phyloP scores from a whole-genome alignment of 1,140 invertebrate species.

The Sogatella furcifera region DNA sequence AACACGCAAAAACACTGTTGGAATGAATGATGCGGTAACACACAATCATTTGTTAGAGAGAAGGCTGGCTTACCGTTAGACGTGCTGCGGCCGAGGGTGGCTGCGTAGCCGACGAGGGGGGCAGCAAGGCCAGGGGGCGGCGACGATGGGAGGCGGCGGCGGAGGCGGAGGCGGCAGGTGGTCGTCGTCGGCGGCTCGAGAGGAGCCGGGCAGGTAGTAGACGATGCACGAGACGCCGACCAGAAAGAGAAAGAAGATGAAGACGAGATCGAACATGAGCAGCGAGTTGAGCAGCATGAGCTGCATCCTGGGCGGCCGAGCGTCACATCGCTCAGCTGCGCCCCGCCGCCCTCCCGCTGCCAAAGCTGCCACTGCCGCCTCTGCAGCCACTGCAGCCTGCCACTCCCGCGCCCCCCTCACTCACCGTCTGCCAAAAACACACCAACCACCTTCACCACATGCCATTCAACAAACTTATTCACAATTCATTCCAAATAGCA shows the following conservation, averaged over 20 bases:
- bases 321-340: conserved; percentile 2
- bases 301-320: conserved; percentile 43
- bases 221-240: conserved; percentile 67
- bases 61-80: conserved; percentile 9
- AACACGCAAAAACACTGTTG: no score
- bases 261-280: conserved; percentile 76
- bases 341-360: background rate
- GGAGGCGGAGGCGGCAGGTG: conserved; percentile 31
- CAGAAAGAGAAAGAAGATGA: conserved; percentile 72
- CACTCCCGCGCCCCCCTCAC: background rate
- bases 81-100: conserved; percentile 8
- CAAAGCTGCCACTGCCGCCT: background rate
- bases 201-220: conserved; percentile 52
- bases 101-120: background rate
- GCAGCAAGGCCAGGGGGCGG: conserved; percentile 1
- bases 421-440: background rate
- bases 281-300: conserved; percentile 71
- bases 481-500: no score
- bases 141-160: conserved; percentile 15
- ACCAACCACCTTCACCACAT: background rate
- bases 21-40: no score
- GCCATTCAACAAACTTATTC: no score
- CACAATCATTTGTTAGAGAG: no score
- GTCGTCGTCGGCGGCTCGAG: conserved; percentile 13
- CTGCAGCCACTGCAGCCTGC: background rate